These are phyloP conservation scores for Lampropteryx suffumata DNA, from an alignment of 2,888 invertebrate species.

Conservation along the genomic window DNA sequence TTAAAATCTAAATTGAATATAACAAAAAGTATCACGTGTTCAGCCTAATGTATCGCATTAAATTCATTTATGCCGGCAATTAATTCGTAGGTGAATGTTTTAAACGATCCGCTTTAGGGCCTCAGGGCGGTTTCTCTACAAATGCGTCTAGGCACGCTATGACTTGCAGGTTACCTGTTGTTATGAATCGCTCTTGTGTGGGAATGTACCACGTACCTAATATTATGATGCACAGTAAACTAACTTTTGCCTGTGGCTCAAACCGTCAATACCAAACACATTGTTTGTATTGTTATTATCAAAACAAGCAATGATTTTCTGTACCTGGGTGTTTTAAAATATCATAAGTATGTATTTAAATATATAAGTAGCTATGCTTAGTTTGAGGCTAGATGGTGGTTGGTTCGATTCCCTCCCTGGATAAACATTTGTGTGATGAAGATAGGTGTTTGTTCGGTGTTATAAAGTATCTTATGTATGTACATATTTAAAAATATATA, in stretches of 20 bases:
- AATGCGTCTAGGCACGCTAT: constrained; percentile 65
- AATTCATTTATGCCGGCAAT: constrained; percentile 69
- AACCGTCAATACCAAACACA: not conserved
- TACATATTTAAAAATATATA: no score
- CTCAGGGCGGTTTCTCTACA: constrained; percentile 41
- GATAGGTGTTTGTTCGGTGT: no score
- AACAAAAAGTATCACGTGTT: constrained; percentile 33
- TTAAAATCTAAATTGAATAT: constrained; percentile 14
- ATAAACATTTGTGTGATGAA: no score
- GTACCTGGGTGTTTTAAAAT: no score
- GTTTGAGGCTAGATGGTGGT: no score
- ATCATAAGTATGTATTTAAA: no score
- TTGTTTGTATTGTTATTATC: no score
- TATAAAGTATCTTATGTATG: no score
- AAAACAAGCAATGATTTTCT: no score
- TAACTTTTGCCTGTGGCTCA: not conserved
- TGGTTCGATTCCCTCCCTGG: no score
- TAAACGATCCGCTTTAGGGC: constrained; percentile 50
- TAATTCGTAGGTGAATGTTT: constrained; percentile 62
- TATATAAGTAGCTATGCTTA: no score
- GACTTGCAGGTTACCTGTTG: constrained; percentile 32
- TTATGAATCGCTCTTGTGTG: constrained; percentile 47
- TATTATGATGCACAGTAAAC: constrained; percentile 2
- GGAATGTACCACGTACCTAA: constrained; percentile 36
- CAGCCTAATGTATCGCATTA: constrained; percentile 58